phyloP scores from a whole-genome alignment of 2,797 vertebrate genomes.

The Sebastes nivosus region DNA sequence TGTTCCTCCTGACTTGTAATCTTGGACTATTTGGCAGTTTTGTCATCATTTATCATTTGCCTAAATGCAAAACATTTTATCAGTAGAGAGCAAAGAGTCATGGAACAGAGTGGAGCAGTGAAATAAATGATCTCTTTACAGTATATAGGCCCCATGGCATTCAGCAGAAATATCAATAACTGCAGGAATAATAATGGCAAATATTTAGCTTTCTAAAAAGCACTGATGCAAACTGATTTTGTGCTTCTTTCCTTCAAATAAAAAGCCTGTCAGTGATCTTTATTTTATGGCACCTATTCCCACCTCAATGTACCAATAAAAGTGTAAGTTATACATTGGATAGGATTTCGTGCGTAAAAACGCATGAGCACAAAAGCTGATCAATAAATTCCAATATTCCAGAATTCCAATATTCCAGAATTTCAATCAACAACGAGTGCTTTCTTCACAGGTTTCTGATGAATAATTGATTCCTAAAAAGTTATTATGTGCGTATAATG shows the following conservation, averaged over 20 bases:
- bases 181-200: not conserved
- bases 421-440: not conserved
- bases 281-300: not conserved
- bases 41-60: conserved; percentile 10
- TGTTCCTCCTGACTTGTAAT: conserved; percentile 13
- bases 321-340: not conserved
- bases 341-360: conserved; percentile 24
- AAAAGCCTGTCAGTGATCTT: not conserved
- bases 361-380: not conserved
- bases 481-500: not conserved
- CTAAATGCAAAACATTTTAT: conserved; percentile 3
- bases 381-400: not conserved
- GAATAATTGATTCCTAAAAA: conserved; percentile 3
- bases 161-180: conserved; percentile 6
- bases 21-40: not conserved
- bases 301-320: not conserved
- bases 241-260: not conserved
- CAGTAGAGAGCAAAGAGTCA: not conserved
- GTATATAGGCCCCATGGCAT: not conserved
- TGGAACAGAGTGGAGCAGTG: not conserved
- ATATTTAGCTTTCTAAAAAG: not conserved
- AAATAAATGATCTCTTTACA: not conserved
- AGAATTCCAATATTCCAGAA: not conserved
- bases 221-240: not conserved
- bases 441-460: not conserved